Percentiles rank a stretch among this genome's conserved stretches.
Conservation (phyloP, 1,140 invertebrate species). For the Zophobas atratus region DNA sequence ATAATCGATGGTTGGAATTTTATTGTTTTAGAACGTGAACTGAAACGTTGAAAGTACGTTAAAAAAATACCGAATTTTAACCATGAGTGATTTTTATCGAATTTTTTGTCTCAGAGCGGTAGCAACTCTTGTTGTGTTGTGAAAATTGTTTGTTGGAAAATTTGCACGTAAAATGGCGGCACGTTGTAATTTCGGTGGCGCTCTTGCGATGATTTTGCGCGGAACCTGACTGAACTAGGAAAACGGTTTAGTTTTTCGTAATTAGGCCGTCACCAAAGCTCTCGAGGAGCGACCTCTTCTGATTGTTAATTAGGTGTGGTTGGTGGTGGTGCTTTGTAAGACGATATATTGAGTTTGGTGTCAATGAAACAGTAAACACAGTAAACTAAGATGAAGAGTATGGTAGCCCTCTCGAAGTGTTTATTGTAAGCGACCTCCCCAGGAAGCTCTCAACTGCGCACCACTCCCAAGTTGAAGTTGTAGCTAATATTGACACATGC, state of each 20-base stretch:
- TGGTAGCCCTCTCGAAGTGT: conserved; percentile 54
- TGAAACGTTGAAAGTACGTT: conserved; percentile 34
- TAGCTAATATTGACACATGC: conserved; percentile 55
- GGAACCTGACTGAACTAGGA: conserved; percentile 50
- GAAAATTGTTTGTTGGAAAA: too few relatives aligned
- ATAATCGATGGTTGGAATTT: too few relatives aligned
- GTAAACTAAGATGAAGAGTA: conserved; percentile 50
- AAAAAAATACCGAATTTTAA: too few relatives aligned
- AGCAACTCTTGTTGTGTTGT: too few relatives aligned
- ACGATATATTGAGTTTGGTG: conserved; percentile 39
- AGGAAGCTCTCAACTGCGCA: conserved; percentile 49
- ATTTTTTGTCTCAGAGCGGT: too few relatives aligned
- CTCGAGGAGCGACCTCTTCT: neutral
- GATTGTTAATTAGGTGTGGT: conserved; percentile 38
- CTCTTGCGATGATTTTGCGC: neutral
- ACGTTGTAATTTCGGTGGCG: too few relatives aligned
- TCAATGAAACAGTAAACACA: conserved; percentile 45
- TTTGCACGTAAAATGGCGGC: too few relatives aligned
- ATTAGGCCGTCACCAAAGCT: conserved; percentile 3
- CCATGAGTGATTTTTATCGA: too few relatives aligned
- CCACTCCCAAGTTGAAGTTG: conserved; percentile 55
- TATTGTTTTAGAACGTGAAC: conserved; percentile 18
- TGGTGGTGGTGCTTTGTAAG: conserved; percentile 3
- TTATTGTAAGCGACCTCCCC: conserved; percentile 55
- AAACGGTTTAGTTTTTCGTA: neutral